These are phyloP conservation scores for Lophura nycthemera DNA, from an alignment of 2,113 vertebrate genomes.

Conservation along the genomic window DNA sequence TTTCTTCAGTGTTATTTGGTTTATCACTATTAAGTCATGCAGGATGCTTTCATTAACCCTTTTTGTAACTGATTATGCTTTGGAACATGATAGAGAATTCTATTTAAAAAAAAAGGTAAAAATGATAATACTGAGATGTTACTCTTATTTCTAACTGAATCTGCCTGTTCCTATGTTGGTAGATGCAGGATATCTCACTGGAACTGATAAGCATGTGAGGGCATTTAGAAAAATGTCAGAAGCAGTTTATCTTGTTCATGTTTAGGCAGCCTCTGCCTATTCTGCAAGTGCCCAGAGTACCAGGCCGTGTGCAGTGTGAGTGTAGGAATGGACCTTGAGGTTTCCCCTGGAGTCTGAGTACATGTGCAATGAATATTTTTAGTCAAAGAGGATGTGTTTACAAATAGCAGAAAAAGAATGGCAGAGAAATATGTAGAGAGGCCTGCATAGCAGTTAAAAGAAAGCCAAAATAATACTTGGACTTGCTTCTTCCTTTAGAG, in stretches of 20 bases:
- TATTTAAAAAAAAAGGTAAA: not conserved
- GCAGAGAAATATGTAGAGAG: not conserved
- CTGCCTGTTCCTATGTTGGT: not conserved
- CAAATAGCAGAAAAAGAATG: not conserved
- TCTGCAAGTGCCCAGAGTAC: not conserved
- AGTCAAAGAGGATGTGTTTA: not conserved
- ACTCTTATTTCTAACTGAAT: not conserved
- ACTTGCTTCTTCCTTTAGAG: not conserved
- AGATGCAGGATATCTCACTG: not conserved
- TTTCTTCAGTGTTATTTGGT: not conserved
- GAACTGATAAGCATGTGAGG: not conserved
- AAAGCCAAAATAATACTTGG: not conserved
- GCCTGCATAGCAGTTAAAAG: not conserved
- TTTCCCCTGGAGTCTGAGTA: not conserved
- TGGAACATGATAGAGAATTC: not conserved
- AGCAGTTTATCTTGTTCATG: not conserved
- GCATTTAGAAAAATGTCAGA: slow-evolving; percentile 7
- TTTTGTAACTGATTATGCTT: not conserved
- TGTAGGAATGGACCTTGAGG: not conserved
- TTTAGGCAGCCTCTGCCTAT: not conserved
- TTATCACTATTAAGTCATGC: not conserved
- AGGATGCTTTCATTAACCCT: not conserved
- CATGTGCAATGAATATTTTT: not conserved
- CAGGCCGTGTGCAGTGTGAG: accelerated
- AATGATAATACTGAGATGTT: not conserved